Evolutionary conservation across 1,140 invertebrate genomes (phyloP).

Genomic region (Phenacoccus solenopsis): DNA sequence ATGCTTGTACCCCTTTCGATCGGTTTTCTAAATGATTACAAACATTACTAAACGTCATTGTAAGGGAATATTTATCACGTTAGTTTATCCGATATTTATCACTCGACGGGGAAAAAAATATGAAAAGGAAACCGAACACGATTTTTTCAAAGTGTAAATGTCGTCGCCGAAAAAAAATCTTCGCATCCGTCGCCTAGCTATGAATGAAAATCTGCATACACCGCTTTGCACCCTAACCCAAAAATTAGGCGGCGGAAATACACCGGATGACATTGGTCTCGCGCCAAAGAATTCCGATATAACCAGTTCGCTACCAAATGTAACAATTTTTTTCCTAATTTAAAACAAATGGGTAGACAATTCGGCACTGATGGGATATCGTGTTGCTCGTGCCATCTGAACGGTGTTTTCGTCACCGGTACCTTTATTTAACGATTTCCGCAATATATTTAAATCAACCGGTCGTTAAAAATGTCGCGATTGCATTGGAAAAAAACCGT

Average conservation of each 20-base stretch:
- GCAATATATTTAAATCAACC: background rate
- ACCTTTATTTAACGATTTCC: background rate
- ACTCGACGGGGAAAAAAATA: background rate
- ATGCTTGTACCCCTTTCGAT: background rate
- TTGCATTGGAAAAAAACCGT: too few species aligned
- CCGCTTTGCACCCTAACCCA: too few species aligned
- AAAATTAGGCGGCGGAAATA: too few species aligned
- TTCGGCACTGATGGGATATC: background rate
- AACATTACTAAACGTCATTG: background rate
- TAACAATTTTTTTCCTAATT: background rate
- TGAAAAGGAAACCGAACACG: too few species aligned
- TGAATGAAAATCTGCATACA: too few species aligned
- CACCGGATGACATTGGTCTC: background rate
- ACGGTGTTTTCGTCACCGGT: background rate
- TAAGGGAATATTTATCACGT: background rate
- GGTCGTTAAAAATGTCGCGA: background rate
- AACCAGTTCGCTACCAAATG: background rate
- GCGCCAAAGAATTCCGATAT: background rate
- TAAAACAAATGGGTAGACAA: background rate
- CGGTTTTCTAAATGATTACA: background rate
- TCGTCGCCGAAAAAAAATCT: too few species aligned
- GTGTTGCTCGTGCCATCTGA: background rate
- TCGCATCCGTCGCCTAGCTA: too few species aligned
- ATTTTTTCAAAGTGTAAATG: too few species aligned
- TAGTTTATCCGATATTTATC: background rate